Percentiles rank a stretch among this genome's conserved stretches.
These are phyloP conservation scores for Tympanoctomys barrerae DNA, from an alignment of 2,797 vertebrate genomes.

Conservation along the genomic window DNA sequence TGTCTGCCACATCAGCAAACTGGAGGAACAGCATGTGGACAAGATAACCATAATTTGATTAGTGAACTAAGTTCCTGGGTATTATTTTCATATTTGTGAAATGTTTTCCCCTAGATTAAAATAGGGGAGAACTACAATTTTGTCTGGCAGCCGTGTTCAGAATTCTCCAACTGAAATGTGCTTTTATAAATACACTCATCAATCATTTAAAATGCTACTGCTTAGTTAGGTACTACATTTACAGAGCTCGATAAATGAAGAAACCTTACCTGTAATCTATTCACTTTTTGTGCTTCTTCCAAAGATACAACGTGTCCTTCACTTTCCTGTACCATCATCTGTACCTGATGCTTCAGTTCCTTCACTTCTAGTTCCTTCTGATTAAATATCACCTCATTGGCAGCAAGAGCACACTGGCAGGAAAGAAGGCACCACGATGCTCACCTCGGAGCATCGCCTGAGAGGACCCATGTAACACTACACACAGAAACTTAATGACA, in stretches of 20 bases:
- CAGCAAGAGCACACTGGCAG: slow-evolving; percentile 89
- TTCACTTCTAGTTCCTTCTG: slow-evolving; percentile 90
- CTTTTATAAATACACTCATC: slow-evolving; percentile 5
- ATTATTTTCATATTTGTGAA: slow-evolving; percentile 37
- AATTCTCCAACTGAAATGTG: neutral
- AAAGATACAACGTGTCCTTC: slow-evolving; percentile 85
- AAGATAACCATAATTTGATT: neutral
- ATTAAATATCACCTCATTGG: slow-evolving; percentile 88
- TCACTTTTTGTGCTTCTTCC: slow-evolving; percentile 89
- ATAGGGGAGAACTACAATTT: neutral
- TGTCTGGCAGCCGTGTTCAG: neutral
- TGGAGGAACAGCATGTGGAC: neutral
- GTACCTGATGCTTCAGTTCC: slow-evolving; percentile 87
- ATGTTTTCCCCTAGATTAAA: neutral
- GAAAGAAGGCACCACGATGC: slow-evolving; percentile 35
- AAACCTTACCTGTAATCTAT: slow-evolving; percentile 90
- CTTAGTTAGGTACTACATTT: slow-evolving; percentile 18
- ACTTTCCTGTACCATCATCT: slow-evolving; percentile 88
- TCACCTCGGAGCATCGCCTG: neutral
- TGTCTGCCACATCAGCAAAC: neutral
- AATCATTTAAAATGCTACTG: neutral
- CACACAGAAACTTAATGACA: neutral
- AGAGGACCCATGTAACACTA: neutral
- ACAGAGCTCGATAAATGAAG: neutral
- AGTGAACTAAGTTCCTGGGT: neutral